Percentiles rank a stretch among this genome's conserved stretches.
phyloP scores from a whole-genome alignment of 1,140 invertebrate genomes.

The Polyergus mexicanus region DNA sequence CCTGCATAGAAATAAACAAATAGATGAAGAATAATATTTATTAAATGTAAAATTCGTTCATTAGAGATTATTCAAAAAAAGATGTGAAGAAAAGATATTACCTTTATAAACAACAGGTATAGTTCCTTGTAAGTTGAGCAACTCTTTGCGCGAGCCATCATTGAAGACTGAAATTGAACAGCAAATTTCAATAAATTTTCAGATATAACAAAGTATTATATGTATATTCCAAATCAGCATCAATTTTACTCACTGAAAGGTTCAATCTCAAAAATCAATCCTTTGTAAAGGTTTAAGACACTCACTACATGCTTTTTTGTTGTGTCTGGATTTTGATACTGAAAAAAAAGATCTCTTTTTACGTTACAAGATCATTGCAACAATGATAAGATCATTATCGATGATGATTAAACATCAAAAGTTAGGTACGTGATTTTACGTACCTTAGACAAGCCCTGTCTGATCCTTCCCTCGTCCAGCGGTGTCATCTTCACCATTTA shows the following conservation, averaged over 20 bases:
- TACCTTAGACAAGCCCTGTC: slow-evolving; percentile 87
- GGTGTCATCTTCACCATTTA: slow-evolving; percentile 82
- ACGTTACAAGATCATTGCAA: not conserved
- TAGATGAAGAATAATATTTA: not conserved
- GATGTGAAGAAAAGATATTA: slow-evolving; percentile 71
- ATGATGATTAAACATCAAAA: slow-evolving; percentile 11
- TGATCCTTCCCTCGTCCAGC: slow-evolving; percentile 86
- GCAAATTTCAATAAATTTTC: not conserved
- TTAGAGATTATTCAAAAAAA: not conserved
- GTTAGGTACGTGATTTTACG: slow-evolving; percentile 42
- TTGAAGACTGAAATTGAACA: slow-evolving; percentile 91
- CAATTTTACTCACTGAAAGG: slow-evolving; percentile 88
- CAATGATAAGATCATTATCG: not conserved
- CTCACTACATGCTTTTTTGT: slow-evolving; percentile 91
- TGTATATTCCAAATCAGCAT: not conserved
- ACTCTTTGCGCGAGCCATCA: slow-evolving; percentile 93
- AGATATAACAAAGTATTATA: not conserved
- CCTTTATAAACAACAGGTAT: slow-evolving; percentile 97
- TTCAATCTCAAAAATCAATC: slow-evolving; percentile 89
- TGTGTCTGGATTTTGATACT: slow-evolving; percentile 92
- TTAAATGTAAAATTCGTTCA: not conserved
- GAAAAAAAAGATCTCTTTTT: slow-evolving; percentile 50
- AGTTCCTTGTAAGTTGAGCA: slow-evolving; percentile 95
- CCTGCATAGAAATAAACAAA: slow-evolving; percentile 86
- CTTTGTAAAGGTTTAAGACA: slow-evolving; percentile 91